Evolutionary conservation across 2,113 vertebrate genomes (phyloP).

Genomic region (Psettodes erumei): DNA sequence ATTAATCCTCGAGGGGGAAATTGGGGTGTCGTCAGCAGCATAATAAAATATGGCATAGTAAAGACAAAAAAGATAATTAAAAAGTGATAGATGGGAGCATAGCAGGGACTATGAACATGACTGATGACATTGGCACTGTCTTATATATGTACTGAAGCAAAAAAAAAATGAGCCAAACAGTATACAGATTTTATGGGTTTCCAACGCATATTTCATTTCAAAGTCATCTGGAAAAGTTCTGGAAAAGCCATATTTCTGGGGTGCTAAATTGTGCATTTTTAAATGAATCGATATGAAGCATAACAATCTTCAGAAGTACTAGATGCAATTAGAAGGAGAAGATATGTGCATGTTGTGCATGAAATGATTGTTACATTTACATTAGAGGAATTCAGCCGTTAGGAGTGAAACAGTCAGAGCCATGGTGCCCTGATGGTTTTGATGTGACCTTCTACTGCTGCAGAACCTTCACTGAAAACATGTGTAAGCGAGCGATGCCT

Average conservation of each 20-base stretch:
- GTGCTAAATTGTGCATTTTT: no score
- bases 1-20: slow-evolving; percentile 75
- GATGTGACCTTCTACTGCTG: slow-evolving; percentile 32
- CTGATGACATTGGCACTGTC: slow-evolving; percentile 66
- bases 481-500: slow-evolving; percentile 53
- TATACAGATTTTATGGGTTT: slow-evolving; percentile 51
- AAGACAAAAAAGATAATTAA: slow-evolving; percentile 78
- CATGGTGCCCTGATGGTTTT: slow-evolving; percentile 29
- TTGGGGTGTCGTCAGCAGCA: slow-evolving; percentile 67
- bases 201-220: slow-evolving; percentile 48
- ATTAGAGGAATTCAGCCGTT: slow-evolving; percentile 12
- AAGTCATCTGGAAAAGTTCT: slow-evolving; percentile 43
- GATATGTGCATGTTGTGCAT: slow-evolving; percentile 11
- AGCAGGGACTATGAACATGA: slow-evolving; percentile 64
- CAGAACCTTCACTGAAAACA: slow-evolving; percentile 37
- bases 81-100: slow-evolving; percentile 73
- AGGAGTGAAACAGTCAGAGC: slow-evolving; percentile 26
- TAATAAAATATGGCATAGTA: slow-evolving; percentile 75
- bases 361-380: slow-evolving; percentile 19
- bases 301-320: slow-evolving; percentile 1
- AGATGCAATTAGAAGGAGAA: slow-evolving; percentile 1
- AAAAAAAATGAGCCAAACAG: slow-evolving; percentile 53
- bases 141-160: slow-evolving; percentile 43
- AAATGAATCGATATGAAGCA: slow-evolving; percentile 2
- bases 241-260: slow-evolving; percentile 30